These are phyloP conservation scores for Aythya baeri DNA, from an alignment of 2,113 vertebrate genomes.

Conservation along the genomic window DNA sequence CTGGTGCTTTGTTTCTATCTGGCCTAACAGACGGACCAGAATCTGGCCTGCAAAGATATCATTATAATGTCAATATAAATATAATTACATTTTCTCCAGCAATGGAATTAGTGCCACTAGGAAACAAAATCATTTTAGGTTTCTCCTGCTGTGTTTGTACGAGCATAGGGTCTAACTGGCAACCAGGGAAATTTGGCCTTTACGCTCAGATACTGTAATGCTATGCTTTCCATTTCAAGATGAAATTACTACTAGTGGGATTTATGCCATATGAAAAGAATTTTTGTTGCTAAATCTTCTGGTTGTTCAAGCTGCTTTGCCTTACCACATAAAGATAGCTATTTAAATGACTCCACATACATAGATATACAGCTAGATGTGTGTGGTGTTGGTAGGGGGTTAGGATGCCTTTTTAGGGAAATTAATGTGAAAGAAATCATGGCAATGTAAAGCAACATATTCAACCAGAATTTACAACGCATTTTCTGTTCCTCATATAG, in stretches of 20 bases:
- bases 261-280: background rate
- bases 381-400: background rate
- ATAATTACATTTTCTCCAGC: constrained; percentile 37
- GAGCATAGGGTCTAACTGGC: constrained; percentile 18
- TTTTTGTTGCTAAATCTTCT: background rate
- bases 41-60: constrained; percentile 31
- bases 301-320: background rate
- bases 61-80: constrained; percentile 37
- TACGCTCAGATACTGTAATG: background rate
- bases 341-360: background rate
- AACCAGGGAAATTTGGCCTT: constrained; percentile 50
- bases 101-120: constrained; percentile 29
- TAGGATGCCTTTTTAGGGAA: background rate
- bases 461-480: background rate
- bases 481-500: background rate
- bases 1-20: background rate
- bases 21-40: background rate
- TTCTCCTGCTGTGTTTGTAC: constrained; percentile 15
- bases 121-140: constrained; percentile 51
- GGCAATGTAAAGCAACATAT: background rate
- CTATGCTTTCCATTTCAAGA: background rate
- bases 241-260: constrained; percentile 5
- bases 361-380: background rate
- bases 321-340: background rate
- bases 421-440: background rate